Percentiles rank a stretch among this genome's conserved stretches.
These are phyloP conservation scores for Drosophila ananassae DNA, from an alignment of 1,140 invertebrate species.

Conservation along the genomic window DNA sequence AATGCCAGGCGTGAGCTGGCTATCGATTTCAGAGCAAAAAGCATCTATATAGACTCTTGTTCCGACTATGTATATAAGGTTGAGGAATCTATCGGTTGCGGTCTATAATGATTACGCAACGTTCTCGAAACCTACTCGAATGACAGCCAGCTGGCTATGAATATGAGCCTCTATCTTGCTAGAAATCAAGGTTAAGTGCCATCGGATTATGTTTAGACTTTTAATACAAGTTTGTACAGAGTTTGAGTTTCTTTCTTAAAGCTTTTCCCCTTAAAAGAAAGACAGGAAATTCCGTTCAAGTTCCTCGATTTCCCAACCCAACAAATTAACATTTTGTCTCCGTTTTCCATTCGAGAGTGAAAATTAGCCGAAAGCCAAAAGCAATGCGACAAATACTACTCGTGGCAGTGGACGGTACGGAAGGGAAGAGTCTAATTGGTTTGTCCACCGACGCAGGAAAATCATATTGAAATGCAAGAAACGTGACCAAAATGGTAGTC, in stretches of 20 bases:
- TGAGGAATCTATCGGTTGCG: conserved; percentile 17
- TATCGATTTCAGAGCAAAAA: conserved; percentile 59
- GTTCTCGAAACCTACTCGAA: conserved; percentile 14
- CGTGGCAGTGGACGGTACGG: conserved; percentile 17
- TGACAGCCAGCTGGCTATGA: conserved; percentile 15
- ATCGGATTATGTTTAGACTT: background rate
- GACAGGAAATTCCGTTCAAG: background rate
- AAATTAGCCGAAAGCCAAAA: conserved; percentile 38
- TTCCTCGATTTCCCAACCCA: background rate
- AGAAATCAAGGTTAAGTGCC: conserved; percentile 18
- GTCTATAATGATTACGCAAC: conserved; percentile 22
- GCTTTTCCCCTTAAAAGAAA: background rate
- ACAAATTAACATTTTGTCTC: conserved; percentile 4
- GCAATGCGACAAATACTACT: conserved; percentile 40
- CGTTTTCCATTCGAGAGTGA: conserved; percentile 8
- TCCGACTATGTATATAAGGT: background rate
- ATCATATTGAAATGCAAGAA: conserved; percentile 58
- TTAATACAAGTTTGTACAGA: too few species aligned
- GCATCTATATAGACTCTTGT: conserved; percentile 2
- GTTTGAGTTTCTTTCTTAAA: background rate
- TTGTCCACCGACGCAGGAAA: conserved; percentile 43
- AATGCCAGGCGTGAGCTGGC: conserved; percentile 54
- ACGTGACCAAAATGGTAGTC: conserved; percentile 55
- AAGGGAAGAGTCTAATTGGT: conserved; percentile 49
- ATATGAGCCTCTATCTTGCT: background rate